phyloP scores from a whole-genome alignment of 2,113 vertebrate genomes.

The Aythya baeri region DNA sequence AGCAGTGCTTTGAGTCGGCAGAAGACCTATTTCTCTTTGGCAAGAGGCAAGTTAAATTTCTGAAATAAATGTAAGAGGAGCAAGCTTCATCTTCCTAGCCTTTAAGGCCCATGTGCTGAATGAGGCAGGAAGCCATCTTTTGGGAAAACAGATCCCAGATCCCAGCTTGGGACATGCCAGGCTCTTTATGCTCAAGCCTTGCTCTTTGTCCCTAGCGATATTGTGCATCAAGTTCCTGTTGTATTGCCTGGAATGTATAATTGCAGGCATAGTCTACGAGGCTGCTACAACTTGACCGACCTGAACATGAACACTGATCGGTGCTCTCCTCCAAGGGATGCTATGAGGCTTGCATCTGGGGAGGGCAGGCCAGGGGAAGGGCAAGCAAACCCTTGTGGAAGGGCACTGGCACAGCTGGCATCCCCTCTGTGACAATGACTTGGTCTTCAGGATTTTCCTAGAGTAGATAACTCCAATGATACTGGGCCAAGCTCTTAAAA shows the following conservation, averaged over 20 bases:
- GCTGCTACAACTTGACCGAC: too few species aligned
- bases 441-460: not conserved
- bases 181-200: not conserved
- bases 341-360: fast-evolving
- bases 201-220: fast-evolving
- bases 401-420: not conserved
- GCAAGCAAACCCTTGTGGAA: not conserved
- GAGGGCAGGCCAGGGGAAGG: not conserved
- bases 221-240: not conserved
- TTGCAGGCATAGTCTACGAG: not conserved
- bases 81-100: fast-evolving
- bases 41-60: not conserved
- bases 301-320: not conserved
- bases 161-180: too few species aligned
- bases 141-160: not conserved
- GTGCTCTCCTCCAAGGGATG: not conserved
- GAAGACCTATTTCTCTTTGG: not conserved
- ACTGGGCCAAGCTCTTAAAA: not conserved
- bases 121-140: not conserved
- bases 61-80: fast-evolving
- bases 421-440: not conserved
- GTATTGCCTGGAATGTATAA: not conserved
- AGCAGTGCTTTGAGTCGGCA: not conserved
- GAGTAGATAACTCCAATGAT: fast-evolving
- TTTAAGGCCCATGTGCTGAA: not conserved